These are phyloP conservation scores for Gallinago paraguaiae DNA, from an alignment of 2,113 vertebrate species.

Conservation along the genomic window DNA sequence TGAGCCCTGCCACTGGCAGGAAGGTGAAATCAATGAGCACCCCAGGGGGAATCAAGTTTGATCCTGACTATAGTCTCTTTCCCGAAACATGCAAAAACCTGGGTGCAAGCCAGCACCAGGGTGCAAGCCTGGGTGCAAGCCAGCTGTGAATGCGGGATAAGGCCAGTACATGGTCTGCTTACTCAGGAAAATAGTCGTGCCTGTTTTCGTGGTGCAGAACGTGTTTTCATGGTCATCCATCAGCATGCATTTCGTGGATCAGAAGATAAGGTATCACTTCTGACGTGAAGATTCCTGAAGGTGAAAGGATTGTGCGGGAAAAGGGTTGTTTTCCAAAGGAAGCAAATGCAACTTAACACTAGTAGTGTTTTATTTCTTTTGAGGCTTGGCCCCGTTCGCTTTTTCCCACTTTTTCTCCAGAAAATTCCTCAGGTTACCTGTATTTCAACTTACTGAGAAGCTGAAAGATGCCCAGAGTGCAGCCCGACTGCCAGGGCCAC, in stretches of 20 bases:
- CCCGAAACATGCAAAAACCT: conserved; percentile 5
- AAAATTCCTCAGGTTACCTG: neutral
- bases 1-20: neutral
- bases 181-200: neutral
- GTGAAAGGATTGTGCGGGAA: neutral
- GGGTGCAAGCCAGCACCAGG: neutral
- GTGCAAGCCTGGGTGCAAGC: neutral
- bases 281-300: neutral
- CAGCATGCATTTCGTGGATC: neutral
- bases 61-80: conserved; percentile 14
- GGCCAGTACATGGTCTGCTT: neutral
- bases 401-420: neutral
- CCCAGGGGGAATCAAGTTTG: conserved; percentile 26
- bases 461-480: neutral
- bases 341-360: neutral
- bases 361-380: neutral
- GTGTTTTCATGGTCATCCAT: neutral
- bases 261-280: neutral
- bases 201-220: neutral
- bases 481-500: fast-evolving
- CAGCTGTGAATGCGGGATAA: neutral
- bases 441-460: neutral
- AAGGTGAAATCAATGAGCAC: conserved; percentile 45
- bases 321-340: neutral
- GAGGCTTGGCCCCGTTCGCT: neutral